phyloP scores from a whole-genome alignment of 2,113 vertebrate species.

The Aegithalos caudatus region DNA sequence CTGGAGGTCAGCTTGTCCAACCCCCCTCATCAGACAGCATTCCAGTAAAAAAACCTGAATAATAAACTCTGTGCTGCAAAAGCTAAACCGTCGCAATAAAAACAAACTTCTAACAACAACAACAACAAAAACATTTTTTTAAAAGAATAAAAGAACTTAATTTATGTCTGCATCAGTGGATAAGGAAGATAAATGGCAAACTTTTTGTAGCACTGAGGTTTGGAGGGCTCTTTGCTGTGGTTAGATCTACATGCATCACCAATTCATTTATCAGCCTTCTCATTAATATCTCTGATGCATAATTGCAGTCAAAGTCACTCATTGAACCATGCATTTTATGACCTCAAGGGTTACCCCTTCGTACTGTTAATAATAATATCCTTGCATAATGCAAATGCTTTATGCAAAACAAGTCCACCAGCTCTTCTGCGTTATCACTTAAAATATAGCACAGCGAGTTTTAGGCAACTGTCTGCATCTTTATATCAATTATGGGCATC shows the following conservation, averaged over 20 bases:
- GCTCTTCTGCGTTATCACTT: neutral
- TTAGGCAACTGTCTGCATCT: neutral
- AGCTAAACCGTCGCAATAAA: neutral
- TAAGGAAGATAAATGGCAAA: neutral
- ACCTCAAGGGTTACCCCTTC: conserved; percentile 5
- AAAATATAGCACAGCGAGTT: neutral
- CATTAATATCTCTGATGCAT: neutral
- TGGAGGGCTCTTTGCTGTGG: neutral
- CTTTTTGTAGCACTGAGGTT: neutral
- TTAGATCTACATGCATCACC: neutral
- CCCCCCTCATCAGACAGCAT: neutral
- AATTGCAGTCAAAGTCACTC: conserved; percentile 25
- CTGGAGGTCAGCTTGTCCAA: neutral
- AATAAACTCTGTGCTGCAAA: neutral
- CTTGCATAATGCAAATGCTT: neutral
- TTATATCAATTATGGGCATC: neutral
- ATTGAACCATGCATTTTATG: conserved; percentile 12
- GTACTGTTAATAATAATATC: neutral
- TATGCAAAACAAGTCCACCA: neutral
- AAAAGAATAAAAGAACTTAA: neutral
- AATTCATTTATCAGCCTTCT: neutral
- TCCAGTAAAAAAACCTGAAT: neutral
- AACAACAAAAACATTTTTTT: neutral
- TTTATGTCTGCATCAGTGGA: neutral
- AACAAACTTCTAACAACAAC: neutral